These are phyloP conservation scores for Amphiprion ocellaris DNA, from an alignment of 2,113 vertebrate genomes.

Conservation along the genomic window DNA sequence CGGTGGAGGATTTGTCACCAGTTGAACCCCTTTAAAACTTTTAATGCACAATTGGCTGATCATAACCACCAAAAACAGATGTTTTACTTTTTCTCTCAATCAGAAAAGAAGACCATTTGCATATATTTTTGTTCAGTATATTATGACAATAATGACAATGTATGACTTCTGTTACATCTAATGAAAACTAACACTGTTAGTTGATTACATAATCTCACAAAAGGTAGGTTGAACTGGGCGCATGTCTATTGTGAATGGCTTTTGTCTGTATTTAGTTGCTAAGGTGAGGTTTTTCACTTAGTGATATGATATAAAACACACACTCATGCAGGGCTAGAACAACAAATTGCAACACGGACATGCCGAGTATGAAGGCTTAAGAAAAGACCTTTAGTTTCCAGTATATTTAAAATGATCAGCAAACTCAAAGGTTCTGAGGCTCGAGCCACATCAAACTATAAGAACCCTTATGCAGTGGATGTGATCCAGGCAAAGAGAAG, in stretches of 20 bases:
- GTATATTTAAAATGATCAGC: slow-evolving; percentile 27
- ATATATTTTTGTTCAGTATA: too few relatives aligned
- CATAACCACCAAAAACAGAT: too few relatives aligned
- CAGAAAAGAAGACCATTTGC: too few relatives aligned
- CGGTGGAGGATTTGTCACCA: too few relatives aligned
- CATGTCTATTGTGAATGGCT: slow-evolving; percentile 7
- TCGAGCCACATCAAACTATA: slow-evolving; percentile 62
- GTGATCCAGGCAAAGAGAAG: slow-evolving; percentile 84
- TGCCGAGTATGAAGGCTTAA: background rate
- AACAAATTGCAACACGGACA: background rate
- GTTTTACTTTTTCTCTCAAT: too few relatives aligned
- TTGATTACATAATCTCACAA: slow-evolving; percentile 18
- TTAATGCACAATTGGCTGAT: too few relatives aligned
- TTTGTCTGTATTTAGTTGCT: slow-evolving; percentile 61
- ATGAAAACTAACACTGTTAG: background rate
- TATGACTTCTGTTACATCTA: background rate
- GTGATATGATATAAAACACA: slow-evolving; percentile 35
- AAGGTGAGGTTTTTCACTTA: slow-evolving; percentile 40
- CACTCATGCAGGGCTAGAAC: slow-evolving; percentile 2
- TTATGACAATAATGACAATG: too few relatives aligned
- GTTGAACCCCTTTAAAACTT: too few relatives aligned
- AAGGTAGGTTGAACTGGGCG: slow-evolving; percentile 16
- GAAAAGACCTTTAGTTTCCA: background rate
- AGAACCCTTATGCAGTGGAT: slow-evolving; percentile 84
- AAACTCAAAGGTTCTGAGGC: slow-evolving; percentile 13